A percentile compares a stretch with the other conserved stretches of the same genome.
These are phyloP conservation scores for Euzophera pinguis DNA, from an alignment of 2,888 invertebrate species.

Conservation along the genomic window DNA sequence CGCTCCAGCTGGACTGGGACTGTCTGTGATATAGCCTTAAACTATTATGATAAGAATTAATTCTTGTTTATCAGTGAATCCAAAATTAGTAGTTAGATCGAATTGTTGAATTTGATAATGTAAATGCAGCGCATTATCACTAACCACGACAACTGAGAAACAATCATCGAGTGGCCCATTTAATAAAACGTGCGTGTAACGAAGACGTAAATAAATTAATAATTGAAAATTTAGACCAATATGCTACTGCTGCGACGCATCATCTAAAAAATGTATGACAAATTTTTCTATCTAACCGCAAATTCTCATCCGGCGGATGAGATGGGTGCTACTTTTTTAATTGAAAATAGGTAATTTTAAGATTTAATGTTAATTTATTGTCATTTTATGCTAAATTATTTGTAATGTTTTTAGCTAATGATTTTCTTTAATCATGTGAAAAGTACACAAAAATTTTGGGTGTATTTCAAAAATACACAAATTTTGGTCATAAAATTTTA, in stretches of 20 bases:
- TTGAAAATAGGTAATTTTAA: not conserved
- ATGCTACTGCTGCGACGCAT: too few relatives aligned
- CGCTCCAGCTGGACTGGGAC: slow-evolving; percentile 1
- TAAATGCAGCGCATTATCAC: too few relatives aligned
- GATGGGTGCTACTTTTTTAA: not conserved
- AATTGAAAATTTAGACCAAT: too few relatives aligned
- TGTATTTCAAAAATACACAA: not conserved
- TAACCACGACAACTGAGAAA: too few relatives aligned
- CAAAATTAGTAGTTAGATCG: too few relatives aligned
- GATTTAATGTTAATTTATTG: slow-evolving; percentile 9
- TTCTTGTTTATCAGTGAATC: too few relatives aligned
- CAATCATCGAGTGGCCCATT: too few relatives aligned
- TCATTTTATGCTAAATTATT: not conserved
- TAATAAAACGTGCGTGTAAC: too few relatives aligned
- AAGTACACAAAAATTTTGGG: not conserved
- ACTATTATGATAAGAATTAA: too few relatives aligned
- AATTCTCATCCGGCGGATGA: not conserved
- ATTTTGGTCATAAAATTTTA: slow-evolving; percentile 3
- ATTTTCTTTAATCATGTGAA: slow-evolving; percentile 1
- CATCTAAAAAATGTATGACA: too few relatives aligned
- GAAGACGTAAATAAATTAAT: too few relatives aligned
- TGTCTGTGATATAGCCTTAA: not conserved
- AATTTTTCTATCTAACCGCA: not conserved
- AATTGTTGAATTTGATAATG: too few relatives aligned
- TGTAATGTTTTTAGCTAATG: not conserved